These are phyloP conservation scores for Enoplosus armatus DNA, from an alignment of 2,797 vertebrate genomes.

Conservation along the genomic window DNA sequence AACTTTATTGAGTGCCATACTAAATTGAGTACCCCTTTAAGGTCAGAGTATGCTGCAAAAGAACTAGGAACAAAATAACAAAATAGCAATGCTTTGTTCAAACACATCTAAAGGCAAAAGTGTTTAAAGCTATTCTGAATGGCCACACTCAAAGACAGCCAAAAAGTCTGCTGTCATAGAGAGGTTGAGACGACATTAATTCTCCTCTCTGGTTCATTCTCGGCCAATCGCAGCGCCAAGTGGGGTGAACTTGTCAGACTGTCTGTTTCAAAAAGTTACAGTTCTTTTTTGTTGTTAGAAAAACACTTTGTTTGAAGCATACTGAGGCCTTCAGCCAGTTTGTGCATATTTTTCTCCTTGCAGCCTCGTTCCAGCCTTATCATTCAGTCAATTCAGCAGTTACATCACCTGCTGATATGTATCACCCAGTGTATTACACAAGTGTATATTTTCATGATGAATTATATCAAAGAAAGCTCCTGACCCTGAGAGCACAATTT, in stretches of 20 bases:
- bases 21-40: neutral
- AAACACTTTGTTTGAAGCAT: neutral
- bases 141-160: neutral
- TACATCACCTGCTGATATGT: neutral
- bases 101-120: neutral
- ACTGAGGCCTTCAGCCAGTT: neutral
- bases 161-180: neutral
- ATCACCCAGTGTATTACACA: neutral
- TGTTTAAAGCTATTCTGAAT: neutral
- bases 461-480: neutral
- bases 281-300: neutral
- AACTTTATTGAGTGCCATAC: neutral
- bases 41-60: neutral
- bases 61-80: too few species aligned
- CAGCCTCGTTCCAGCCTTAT: neutral
- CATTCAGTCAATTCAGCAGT: neutral
- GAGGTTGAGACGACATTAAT: too few species aligned
- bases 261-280: neutral
- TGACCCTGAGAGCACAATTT: neutral
- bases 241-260: neutral
- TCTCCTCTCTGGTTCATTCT: too few species aligned
- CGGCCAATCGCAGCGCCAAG: too few species aligned
- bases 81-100: neutral
- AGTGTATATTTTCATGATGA: neutral
- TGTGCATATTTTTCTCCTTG: neutral